These are phyloP conservation scores for Clarias laeviceps DNA, from an alignment of 2,797 vertebrate genomes.

Conservation along the genomic window DNA sequence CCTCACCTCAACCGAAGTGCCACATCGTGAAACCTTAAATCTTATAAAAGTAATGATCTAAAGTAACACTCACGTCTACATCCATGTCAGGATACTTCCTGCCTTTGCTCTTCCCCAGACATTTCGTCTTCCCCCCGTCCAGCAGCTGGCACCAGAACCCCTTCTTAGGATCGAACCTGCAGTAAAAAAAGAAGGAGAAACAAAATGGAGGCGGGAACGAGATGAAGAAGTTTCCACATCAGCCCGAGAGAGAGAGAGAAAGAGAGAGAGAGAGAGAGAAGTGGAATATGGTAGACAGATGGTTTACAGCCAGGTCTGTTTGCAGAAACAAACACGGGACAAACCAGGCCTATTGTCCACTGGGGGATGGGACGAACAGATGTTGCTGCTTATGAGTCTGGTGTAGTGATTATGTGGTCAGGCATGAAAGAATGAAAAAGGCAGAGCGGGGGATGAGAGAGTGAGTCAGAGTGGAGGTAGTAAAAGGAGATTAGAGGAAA, in stretches of 20 bases:
- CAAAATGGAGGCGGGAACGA: constrained; percentile 41
- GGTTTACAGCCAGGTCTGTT: constrained; percentile 47
- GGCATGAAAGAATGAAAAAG: constrained; percentile 32
- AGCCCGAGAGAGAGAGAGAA: constrained; percentile 29
- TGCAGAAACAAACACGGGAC: constrained; percentile 48
- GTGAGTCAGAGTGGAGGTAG: constrained; percentile 1
- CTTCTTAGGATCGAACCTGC: constrained; percentile 97
- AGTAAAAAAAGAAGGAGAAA: constrained; percentile 2
- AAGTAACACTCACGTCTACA: constrained; percentile 81
- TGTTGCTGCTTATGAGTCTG: constrained; percentile 56
- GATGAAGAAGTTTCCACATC: constrained; percentile 45
- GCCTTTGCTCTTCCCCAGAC: constrained; percentile 98
- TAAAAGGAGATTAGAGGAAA: constrained; percentile 1
- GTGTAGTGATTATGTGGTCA: constrained; percentile 54
- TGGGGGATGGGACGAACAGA: constrained; percentile 52
- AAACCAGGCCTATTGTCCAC: constrained; percentile 46
- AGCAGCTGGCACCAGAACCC: constrained; percentile 99
- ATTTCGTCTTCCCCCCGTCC: constrained; percentile 96
- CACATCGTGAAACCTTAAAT: neutral
- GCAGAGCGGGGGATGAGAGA: constrained; percentile 19
- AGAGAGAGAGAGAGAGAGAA: neutral
- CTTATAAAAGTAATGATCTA: neutral
- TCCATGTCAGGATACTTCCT: constrained; percentile 97
- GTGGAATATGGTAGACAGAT: constrained; percentile 48
- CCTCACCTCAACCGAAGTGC: neutral